These are phyloP conservation scores for Scophthalmus maximus DNA, from an alignment of 2,113 vertebrate species.

Conservation along the genomic window DNA sequence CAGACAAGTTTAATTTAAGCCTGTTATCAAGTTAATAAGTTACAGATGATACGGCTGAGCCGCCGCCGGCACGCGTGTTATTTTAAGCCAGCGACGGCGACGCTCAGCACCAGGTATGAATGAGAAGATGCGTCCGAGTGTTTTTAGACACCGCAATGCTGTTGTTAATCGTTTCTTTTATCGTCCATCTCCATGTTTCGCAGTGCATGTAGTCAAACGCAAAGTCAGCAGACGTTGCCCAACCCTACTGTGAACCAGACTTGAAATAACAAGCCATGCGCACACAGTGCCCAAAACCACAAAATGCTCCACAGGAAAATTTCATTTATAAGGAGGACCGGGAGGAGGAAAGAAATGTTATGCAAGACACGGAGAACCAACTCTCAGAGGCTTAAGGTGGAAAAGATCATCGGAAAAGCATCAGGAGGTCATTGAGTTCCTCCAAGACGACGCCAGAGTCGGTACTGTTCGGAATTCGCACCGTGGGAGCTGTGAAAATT, in stretches of 20 bases:
- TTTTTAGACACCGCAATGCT: background rate
- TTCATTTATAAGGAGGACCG: background rate
- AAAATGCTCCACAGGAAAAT: constrained; percentile 23
- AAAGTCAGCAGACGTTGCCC: too few species aligned
- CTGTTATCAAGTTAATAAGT: background rate
- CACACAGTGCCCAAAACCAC: background rate
- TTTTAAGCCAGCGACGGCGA: background rate
- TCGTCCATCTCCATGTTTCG: background rate
- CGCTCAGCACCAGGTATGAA: background rate
- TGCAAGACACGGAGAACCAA: background rate
- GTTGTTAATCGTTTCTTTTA: background rate
- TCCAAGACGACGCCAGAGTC: constrained; percentile 21
- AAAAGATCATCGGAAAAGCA: background rate
- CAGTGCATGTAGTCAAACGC: too few species aligned
- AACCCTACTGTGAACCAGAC: too few species aligned
- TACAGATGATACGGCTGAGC: background rate
- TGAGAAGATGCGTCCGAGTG: background rate
- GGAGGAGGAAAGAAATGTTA: background rate
- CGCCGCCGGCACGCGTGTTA: background rate
- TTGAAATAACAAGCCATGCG: too few species aligned
- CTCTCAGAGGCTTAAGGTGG: background rate
- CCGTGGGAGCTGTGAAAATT: constrained; percentile 1
- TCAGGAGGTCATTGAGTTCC: constrained; percentile 11
- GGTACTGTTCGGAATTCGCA: constrained; percentile 5
- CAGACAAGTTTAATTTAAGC: background rate